Percentiles rank a stretch among this genome's conserved stretches.
These are phyloP conservation scores for Meloe dianella DNA, from an alignment of 2,888 invertebrate species.

Conservation along the genomic window DNA sequence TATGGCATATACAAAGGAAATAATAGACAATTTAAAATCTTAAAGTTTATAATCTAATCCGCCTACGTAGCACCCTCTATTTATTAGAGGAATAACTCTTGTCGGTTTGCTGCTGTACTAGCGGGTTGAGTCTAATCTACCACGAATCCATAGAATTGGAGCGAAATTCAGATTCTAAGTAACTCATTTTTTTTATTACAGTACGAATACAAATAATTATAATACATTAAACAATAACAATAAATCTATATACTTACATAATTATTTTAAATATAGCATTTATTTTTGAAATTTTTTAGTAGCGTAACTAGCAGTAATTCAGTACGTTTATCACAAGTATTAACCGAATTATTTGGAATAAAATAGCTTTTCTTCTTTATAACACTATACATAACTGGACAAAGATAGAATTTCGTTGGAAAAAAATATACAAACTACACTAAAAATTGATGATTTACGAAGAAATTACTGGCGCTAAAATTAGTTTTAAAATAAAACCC, in stretches of 20 bases:
- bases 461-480: not conserved
- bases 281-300: not conserved
- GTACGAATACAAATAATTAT: constrained; percentile 8
- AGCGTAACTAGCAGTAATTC: not conserved
- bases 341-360: constrained; percentile 1
- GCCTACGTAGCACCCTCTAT: no score
- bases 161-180: no score
- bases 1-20: no score
- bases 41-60: no score
- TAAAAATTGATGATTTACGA: not conserved
- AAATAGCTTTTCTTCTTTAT: not conserved
- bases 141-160: no score
- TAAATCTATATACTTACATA: not conserved
- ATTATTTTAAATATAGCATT: not conserved
- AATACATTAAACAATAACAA: constrained; percentile 9
- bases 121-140: no score
- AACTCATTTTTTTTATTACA: not conserved
- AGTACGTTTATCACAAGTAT: constrained; percentile 7
- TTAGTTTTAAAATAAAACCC: not conserved
- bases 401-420: not conserved
- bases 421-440: not conserved
- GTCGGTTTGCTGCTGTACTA: no score
- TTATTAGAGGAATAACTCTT: no score
- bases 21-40: no score
- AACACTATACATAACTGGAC: not conserved